These are phyloP conservation scores for Macrotis lagotis DNA, from an alignment of 2,113 vertebrate species.

Conservation along the genomic window DNA sequence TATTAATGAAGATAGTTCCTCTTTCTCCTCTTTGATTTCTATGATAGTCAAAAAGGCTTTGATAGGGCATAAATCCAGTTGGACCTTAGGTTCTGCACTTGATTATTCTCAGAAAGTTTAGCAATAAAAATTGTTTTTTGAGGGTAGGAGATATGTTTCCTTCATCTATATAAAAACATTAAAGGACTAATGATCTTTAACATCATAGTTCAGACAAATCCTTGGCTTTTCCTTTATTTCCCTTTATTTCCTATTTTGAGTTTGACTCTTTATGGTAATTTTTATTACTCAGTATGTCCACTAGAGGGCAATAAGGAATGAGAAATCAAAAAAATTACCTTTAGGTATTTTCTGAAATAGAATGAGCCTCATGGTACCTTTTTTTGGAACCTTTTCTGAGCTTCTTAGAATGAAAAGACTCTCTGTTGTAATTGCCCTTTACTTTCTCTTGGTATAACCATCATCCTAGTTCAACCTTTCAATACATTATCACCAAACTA, in stretches of 20 bases:
- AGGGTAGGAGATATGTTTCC: neutral
- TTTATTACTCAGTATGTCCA: constrained; percentile 18
- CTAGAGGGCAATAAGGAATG: constrained; percentile 10
- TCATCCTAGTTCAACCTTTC: neutral
- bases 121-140: neutral
- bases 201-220: constrained; percentile 1
- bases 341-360: constrained; percentile 9
- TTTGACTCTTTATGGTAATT: constrained; percentile 29
- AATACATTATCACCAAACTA: neutral
- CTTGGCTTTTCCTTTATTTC: constrained; percentile 9
- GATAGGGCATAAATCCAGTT: neutral
- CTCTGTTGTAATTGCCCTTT: neutral
- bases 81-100: neutral
- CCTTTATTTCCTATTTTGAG: neutral
- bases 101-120: neutral
- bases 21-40: neutral
- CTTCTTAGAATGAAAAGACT: neutral
- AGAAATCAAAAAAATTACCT: constrained; percentile 16
- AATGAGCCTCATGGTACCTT: neutral
- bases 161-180: constrained; percentile 25
- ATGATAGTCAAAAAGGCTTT: neutral
- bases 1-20: neutral
- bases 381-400: constrained; percentile 8
- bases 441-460: neutral
- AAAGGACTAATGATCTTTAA: constrained; percentile 1